Evolutionary conservation across 2,797 vertebrate species (phyloP).

Genomic region (Hippopotamyrus pictus): DNA sequence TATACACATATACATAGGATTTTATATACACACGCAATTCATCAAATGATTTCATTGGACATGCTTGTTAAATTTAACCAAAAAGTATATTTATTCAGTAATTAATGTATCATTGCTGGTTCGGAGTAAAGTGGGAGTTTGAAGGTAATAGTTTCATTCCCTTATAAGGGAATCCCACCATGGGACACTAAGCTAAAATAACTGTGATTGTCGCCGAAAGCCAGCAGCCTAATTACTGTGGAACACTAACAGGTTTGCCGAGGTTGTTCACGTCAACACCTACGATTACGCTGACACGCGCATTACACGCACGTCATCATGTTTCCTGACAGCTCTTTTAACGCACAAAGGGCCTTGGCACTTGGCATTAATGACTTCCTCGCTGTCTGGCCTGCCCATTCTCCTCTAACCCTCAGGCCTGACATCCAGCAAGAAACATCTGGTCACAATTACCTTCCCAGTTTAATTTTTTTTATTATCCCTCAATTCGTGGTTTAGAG

Average conservation of each 20-base stretch:
- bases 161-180: not conserved
- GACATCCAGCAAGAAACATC: conserved; percentile 27
- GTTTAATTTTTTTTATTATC: conserved; percentile 39
- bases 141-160: not conserved
- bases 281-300: conserved; percentile 39
- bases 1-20: not conserved
- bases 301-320: conserved; percentile 47
- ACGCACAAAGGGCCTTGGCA: conserved; percentile 30
- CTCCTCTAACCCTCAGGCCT: conserved; percentile 22
- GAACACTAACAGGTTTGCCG: conserved; percentile 26
- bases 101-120: not conserved
- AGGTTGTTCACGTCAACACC: conserved; percentile 33
- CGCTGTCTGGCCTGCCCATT: conserved; percentile 48
- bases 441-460: conserved; percentile 18
- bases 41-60: not conserved
- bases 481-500: not conserved
- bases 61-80: not conserved
- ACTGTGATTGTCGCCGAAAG: not conserved
- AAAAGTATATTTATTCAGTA: not conserved
- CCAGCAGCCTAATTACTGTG: conserved; percentile 22
- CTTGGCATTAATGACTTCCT: conserved; percentile 31
- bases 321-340: conserved; percentile 44
- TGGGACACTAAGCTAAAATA: conserved; percentile 11
- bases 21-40: not conserved
- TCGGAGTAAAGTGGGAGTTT: not conserved